A percentile compares a stretch with the other conserved stretches of the same genome.
These are phyloP conservation scores for Montipora cactus DNA, from an alignment of 64 coral and sea anemone genomes.

Conservation along the genomic window DNA sequence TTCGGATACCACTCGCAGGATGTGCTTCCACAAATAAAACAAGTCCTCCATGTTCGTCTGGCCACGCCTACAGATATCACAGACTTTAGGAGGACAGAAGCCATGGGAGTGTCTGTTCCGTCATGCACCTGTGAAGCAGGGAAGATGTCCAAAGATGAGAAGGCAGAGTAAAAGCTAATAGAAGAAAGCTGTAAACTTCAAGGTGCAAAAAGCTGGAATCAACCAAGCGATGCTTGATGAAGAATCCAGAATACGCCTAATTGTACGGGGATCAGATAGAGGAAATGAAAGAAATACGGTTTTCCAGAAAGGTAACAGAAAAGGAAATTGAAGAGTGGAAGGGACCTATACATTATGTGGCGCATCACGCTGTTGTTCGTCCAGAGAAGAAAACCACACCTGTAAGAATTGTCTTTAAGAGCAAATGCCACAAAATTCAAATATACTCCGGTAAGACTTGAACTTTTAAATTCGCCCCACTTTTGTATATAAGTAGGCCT, in stretches of 20 bases:
- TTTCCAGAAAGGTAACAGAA: conserved; percentile 27
- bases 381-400: conserved; percentile 10
- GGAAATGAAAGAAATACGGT: conserved; percentile 39
- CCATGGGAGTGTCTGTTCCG: conserved; percentile 70
- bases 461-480: no score
- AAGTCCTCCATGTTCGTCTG: conserved; percentile 70
- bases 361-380: background rate
- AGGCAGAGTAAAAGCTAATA: conserved; percentile 29
- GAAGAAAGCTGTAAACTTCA: background rate
- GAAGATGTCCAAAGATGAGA: conserved; percentile 57
- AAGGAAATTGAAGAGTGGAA: background rate
- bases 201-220: conserved; percentile 4
- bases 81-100: conserved; percentile 77
- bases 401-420: conserved; percentile 47
- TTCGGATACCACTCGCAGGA: background rate
- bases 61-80: conserved; percentile 59
- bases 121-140: conserved; percentile 60
- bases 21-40: background rate
- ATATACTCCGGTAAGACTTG: no score
- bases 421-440: no score
- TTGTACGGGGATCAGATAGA: conserved; percentile 7
- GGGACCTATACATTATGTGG: background rate
- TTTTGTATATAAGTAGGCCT: no score
- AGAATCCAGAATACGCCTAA: background rate
- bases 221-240: background rate